Base-by-base conservation (phyloP, 2,888 invertebrate genomes). In the Baronia brevicornis region DNA sequence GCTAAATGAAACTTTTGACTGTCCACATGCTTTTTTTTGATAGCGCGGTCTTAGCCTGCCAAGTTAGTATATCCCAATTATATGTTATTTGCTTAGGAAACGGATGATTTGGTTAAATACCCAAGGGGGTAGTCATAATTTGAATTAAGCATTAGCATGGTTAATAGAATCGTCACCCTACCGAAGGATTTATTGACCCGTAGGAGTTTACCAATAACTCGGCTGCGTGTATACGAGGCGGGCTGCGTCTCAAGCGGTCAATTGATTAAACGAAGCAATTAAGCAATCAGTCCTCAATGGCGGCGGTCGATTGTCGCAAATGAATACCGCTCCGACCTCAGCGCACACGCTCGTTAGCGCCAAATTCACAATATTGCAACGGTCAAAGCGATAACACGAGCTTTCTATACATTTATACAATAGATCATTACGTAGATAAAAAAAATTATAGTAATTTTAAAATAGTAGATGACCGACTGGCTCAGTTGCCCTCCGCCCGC, bases 231-330 rank as follows among this genome's bases (percentile, higher is more conserved):
- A 48, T 46, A 52, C 59, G 54, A 57, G 52, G 60, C 57, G 66
- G 55, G 56, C 61, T 63, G 67, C 70, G 68, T 69, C 78, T 74
- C 69, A 67, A 65, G 64, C 75, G 77, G 70, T 70, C 80, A 82
- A 82, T 84, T 84, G 82, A 80, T 84, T 80, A 82, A 84, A 84
- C 80, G 77, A 74, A 79, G 71, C 82, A 82, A 84, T 84, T 84
- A 84, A 79, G 60, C 75, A 84, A 84, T 84, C 79, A 80, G 72
- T 60, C 71, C 54, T 69, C 72, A 73, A 73, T 67, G 70, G 66
- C 50, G 62, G 66, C 61, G 60, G 65, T 54, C 62, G 62, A 69
- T 68, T 70, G 74, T 78, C 78, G 77, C 79, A 75, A 77, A 78
- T 74, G 78, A 78, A 68, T 68, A 69, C 44, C 9, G 14, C 66